Base-by-base conservation (phyloP, 1,140 invertebrate genomes). In the Drosophila kanapiae region DNA sequence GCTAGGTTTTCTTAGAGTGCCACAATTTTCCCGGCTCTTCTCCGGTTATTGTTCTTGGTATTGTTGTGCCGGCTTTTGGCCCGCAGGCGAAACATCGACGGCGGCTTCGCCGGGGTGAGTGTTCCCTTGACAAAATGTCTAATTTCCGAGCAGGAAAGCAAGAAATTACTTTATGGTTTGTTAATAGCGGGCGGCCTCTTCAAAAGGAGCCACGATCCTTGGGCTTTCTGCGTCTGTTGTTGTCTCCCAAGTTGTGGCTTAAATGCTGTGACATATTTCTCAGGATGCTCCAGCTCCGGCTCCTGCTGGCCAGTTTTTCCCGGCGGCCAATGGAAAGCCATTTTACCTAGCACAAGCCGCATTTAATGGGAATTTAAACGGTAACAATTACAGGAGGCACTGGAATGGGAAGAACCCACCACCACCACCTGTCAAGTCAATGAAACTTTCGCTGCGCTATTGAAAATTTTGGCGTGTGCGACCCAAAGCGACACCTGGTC, bases 121-220 rank as follows among this genome's bases (percentile, higher is more conserved):
- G 82, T 79, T 91, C 80, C 88, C 80, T 83, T 91, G 87, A 91
- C 87, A 91, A 91, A 91, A 91, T 91, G 83, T 91, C 87, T 91
- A 91, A 91, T 91, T 91, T 91, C 87, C 87, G 87, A 79, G 83
- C 77, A 91, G 87, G 87, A 91, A 91, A 91, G 88, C 85, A 88
- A 88, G 85, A 88, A 88, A 88, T 88, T 88, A 88, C 85, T 88
- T 88, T 88, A 88, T 85, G 85, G 85, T 88, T 88, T 88, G 85
- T 85, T 88, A 88, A 88, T 88, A 88, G 85, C 84, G 56, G 81
- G 78, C 81, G 84, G 80, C 82, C 83, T 81, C 71, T 85, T 69
- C 64, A 65, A 69, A 78, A 45, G 60, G 63, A 51, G 18, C 61
- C 61, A 69, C 56, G 65, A 69, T 69, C 64, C 71, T 70, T 78